phyloP scores from a whole-genome alignment of 2,888 invertebrate genomes.

The Neria commutata region DNA sequence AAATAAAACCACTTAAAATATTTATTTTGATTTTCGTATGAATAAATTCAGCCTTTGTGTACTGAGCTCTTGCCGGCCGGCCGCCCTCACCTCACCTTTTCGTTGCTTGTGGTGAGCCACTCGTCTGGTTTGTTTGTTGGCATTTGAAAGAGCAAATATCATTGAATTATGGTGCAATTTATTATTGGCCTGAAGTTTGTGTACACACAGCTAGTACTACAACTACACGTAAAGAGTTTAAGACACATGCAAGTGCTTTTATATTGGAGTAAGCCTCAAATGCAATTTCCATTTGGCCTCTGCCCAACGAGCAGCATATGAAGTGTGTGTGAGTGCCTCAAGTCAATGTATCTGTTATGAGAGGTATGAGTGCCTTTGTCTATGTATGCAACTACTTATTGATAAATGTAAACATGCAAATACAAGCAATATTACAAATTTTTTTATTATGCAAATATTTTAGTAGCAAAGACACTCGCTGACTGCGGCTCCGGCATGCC shows the following conservation, averaged over 20 bases:
- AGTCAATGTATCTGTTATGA: too few species aligned
- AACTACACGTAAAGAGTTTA: too few species aligned
- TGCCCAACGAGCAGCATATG: background rate
- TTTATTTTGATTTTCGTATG: too few species aligned
- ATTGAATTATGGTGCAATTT: background rate
- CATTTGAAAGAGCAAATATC: background rate
- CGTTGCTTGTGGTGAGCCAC: too few species aligned
- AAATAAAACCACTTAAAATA: too few species aligned
- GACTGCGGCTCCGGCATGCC: background rate
- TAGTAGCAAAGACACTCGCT: background rate
- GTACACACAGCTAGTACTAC: too few species aligned
- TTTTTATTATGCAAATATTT: conserved; percentile 7
- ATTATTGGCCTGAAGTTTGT: background rate
- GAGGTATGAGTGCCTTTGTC: too few species aligned
- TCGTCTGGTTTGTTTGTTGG: background rate
- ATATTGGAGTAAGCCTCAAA: too few species aligned
- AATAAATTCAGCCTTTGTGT: too few species aligned
- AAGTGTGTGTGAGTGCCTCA: too few species aligned
- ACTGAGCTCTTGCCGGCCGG: background rate
- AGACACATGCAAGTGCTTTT: too few species aligned
- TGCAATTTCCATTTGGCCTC: background rate
- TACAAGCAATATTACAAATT: conserved; percentile 6
- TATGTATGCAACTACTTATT: background rate
- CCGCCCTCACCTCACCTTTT: background rate
- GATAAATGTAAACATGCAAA: conserved; percentile 15